Evolutionary conservation across 2,888 invertebrate genomes (phyloP).

Genomic region (Latheticus oryzae): DNA sequence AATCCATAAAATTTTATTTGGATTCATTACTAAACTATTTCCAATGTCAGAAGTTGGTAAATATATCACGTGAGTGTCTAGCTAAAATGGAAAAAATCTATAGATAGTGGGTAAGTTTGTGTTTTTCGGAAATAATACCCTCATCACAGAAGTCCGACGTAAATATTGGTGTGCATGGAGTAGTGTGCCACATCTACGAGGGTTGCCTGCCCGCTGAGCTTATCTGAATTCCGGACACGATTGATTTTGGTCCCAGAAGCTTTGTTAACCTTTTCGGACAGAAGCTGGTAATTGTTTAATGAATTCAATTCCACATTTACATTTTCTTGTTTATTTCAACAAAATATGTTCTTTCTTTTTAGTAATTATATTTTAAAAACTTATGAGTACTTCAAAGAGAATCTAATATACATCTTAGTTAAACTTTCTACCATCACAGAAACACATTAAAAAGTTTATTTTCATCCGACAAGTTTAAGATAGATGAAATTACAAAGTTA

Average conservation of each 20-base stretch:
- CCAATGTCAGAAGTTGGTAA: slow-evolving; percentile 8
- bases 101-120: slow-evolving; percentile 19
- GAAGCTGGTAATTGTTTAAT: slow-evolving; percentile 31
- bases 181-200: slow-evolving; percentile 32
- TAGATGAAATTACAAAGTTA: slow-evolving; percentile 10
- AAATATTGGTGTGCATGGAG: slow-evolving; percentile 29
- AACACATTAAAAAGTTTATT: slow-evolving; percentile 13
- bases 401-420: no score
- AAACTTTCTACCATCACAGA: not conserved
- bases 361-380: no score
- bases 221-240: slow-evolving; percentile 36
- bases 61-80: slow-evolving; percentile 8
- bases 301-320: slow-evolving; percentile 19
- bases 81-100: slow-evolving; percentile 8
- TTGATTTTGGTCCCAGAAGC: slow-evolving; percentile 32
- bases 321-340: slow-evolving; percentile 29
- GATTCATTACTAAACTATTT: slow-evolving; percentile 28
- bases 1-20: slow-evolving; percentile 30
- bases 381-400: no score
- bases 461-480: slow-evolving; percentile 5
- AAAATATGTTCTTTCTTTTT: no score
- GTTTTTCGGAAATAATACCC: slow-evolving; percentile 26
- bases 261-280: slow-evolving; percentile 32
- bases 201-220: slow-evolving; percentile 27
- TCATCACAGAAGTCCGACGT: slow-evolving; percentile 23